Base-by-base conservation (phyloP, 2,888 invertebrate species). In the Noctua janthina region DNA sequence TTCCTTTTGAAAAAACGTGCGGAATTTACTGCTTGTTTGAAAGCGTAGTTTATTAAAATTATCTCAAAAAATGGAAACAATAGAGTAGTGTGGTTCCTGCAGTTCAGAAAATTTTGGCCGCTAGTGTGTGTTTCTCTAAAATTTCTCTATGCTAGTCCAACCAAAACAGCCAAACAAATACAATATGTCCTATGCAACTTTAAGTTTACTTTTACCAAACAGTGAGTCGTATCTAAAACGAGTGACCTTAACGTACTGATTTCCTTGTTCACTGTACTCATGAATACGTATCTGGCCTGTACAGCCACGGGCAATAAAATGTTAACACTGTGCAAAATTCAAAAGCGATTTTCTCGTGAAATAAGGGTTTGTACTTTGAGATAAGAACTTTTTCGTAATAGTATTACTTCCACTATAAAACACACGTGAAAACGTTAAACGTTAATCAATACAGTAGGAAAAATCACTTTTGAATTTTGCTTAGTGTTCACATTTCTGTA, bases 181-280 rank as follows among this genome's bases (percentile, higher is more conserved):
- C 54, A 68, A 59, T 56, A 13, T n/a, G 39, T 71, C 29, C 46
- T n/a, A 54, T 64, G 51, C 76, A 66, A 73, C 73, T 81, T 46
- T 29, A 71, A 51, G 43, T 56, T 43, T 82, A 87, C 87, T 88
- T 86, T 88, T 88, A 88, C 78, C 73, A 69, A 84, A 79, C 83
- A 77, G 76, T 75, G 73, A 78, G 84, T 75, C 73, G 86, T 78
- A 83, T 83, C 88, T 89, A 90, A 91, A 92, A 89, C 92, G 88
- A 91, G 91, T 93, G 93, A 92, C 93, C 93, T 93, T 93, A 87
- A 81, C 79, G 72, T 76, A 75, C 81, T 81, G 84, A 91, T 91
- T 93, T 93, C 93, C 93, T 91, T 87, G 88, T 93, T 88, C 79
- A 78, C 80, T 81, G 72, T 80, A 56, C 43, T 46, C 39, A 43